A percentile compares a stretch with the other conserved stretches of the same genome.
These are phyloP conservation scores for Drosophila parthenogenetica DNA, from an alignment of 2,888 invertebrate species.

Conservation along the genomic window DNA sequence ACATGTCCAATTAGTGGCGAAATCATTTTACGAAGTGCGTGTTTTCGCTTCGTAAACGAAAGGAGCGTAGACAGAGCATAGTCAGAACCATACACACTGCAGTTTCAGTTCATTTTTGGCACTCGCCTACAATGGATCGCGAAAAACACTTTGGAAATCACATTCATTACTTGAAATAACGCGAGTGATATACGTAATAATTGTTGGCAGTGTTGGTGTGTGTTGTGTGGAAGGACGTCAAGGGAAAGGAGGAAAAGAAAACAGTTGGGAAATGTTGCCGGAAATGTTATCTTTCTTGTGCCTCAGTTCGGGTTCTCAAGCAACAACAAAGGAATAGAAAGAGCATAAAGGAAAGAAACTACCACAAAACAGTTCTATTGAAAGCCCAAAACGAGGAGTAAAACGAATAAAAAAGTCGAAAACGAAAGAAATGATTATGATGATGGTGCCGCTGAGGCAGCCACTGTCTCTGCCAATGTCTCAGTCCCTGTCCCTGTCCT, in stretches of 20 bases:
- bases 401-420: constrained; percentile 4
- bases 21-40: constrained; percentile 34
- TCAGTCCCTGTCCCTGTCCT: not conserved
- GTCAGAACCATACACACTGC: constrained; percentile 21
- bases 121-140: constrained; percentile 63
- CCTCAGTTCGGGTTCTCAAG: constrained; percentile 1
- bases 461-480: constrained; percentile 15
- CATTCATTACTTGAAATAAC: constrained; percentile 13
- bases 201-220: constrained; percentile 25
- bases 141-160: constrained; percentile 10
- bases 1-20: constrained; percentile 12
- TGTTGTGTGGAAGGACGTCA: constrained; percentile 28
- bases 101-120: constrained; percentile 68
- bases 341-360: constrained; percentile 28
- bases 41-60: constrained; percentile 26
- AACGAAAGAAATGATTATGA: constrained; percentile 36
- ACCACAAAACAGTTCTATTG: constrained; percentile 21
- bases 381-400: constrained; percentile 13
- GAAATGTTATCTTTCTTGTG: constrained; percentile 69
- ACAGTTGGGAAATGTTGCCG: constrained; percentile 68
- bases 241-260: constrained; percentile 6
- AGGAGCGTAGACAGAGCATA: constrained; percentile 33
- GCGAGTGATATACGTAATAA: constrained; percentile 27
- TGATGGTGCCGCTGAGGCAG: constrained; percentile 46
- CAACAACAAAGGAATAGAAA: constrained; percentile 24